Conservation (phyloP, 2,113 vertebrate genomes). For the Macroglossus sobrinus region DNA sequence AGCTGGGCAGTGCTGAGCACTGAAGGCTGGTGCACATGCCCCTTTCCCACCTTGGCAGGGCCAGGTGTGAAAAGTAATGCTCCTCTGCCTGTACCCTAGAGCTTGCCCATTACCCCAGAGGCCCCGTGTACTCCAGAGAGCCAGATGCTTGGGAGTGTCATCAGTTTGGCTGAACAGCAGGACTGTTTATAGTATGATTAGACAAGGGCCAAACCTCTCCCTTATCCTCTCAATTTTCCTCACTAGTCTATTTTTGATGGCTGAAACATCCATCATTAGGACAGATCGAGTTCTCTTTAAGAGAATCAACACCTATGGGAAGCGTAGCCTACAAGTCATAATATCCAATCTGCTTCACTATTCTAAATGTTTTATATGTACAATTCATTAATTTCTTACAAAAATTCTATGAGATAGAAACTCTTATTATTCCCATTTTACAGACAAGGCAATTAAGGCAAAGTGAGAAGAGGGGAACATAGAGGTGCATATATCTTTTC, state of each 20-base stretch:
- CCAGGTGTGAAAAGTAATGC: rapidly evolving
- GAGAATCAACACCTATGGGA: background rate
- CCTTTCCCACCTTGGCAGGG: rapidly evolving
- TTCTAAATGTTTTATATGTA: background rate
- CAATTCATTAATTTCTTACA: background rate
- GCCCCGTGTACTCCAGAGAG: background rate
- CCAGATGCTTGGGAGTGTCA: rapidly evolving
- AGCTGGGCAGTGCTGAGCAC: constrained; percentile 16
- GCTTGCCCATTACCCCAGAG: too few species aligned
- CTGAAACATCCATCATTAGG: background rate
- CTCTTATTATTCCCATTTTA: background rate
- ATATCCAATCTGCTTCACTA: background rate
- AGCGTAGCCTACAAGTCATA: rapidly evolving
- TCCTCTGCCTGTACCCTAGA: rapidly evolving
- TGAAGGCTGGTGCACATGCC: background rate
- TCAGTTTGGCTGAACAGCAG: background rate
- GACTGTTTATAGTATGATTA: background rate
- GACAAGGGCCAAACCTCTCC: background rate
- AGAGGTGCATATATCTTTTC: too few species aligned
- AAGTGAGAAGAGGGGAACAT: too few species aligned
- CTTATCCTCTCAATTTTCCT: background rate
- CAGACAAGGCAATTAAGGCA: background rate
- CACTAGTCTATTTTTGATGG: background rate
- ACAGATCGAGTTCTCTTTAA: background rate
- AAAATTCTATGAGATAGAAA: background rate